Percentiles rank a stretch among this genome's conserved stretches.
Evolutionary conservation across 2,797 vertebrate genomes (phyloP).

Genomic region (Macrochelys suwanniensis): DNA sequence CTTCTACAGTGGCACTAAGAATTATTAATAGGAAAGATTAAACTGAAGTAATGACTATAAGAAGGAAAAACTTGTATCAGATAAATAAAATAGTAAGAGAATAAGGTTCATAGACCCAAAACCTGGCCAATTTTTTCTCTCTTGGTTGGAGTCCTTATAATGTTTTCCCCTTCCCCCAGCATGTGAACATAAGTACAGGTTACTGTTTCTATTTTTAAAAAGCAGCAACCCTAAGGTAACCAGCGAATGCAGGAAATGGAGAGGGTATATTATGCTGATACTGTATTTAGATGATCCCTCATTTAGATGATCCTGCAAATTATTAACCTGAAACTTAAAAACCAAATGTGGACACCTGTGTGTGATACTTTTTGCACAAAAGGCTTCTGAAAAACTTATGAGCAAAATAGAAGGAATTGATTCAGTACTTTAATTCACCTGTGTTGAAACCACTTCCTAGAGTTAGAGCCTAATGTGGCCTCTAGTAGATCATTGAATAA

Average conservation of each 20-base stretch:
- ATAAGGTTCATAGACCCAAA: neutral
- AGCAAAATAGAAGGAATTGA: neutral
- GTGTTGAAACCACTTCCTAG: neutral
- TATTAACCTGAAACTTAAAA: slow-evolving; percentile 15
- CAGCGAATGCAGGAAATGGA: neutral
- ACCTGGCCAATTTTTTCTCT: neutral
- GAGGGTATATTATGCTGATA: neutral
- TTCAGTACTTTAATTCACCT: neutral
- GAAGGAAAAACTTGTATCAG: neutral
- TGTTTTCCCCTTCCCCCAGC: neutral
- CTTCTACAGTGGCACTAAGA: neutral
- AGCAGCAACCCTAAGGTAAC: neutral
- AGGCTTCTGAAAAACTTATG: neutral
- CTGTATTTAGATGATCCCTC: neutral
- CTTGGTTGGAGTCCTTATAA: neutral
- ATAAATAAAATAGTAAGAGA: neutral
- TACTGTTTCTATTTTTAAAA: neutral
- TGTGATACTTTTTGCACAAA: neutral
- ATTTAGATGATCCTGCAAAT: neutral
- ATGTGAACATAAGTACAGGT: neutral
- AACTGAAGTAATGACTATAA: neutral
- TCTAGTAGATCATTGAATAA: neutral
- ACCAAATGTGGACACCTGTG: neutral
- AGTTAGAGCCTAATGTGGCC: neutral
- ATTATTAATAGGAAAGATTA: neutral